Evolutionary conservation across 2,888 invertebrate genomes (phyloP).

Genomic region (Lasius fuliginosus): DNA sequence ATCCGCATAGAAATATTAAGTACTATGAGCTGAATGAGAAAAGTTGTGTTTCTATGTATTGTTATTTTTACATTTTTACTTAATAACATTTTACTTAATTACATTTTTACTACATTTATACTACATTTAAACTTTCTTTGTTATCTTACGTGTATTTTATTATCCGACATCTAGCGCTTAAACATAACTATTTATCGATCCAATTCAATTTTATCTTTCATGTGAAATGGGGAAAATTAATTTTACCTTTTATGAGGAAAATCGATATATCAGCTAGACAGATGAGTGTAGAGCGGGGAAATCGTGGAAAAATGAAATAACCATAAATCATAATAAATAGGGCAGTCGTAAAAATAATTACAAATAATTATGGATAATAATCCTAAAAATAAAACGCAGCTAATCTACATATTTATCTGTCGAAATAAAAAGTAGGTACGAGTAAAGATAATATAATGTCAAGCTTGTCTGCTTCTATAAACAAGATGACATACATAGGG

Average conservation of each 20-base stretch:
- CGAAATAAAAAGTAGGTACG: background rate
- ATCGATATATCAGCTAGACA: background rate
- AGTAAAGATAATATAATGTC: background rate
- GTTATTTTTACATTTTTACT: background rate
- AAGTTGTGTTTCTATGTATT: background rate
- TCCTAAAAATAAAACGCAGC: constrained; percentile 1
- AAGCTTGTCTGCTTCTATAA: constrained; percentile 17
- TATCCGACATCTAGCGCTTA: background rate
- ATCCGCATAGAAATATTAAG: background rate
- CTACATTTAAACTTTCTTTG: background rate
- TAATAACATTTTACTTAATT: too few species aligned
- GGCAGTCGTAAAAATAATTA: background rate
- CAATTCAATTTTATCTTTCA: background rate
- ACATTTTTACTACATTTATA: too few species aligned
- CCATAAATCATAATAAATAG: background rate
- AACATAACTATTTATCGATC: background rate
- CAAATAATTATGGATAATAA: background rate
- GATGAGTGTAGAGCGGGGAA: too few species aligned
- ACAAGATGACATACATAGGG: constrained; percentile 9
- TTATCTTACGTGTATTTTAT: background rate
- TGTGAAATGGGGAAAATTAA: background rate
- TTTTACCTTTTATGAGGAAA: background rate
- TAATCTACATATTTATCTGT: background rate
- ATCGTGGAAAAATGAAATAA: background rate
- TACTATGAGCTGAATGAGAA: background rate